Percentiles rank a stretch among this genome's conserved stretches.
Conservation (phyloP, 2,888 invertebrate species). For the Dasypogon diadema region DNA sequence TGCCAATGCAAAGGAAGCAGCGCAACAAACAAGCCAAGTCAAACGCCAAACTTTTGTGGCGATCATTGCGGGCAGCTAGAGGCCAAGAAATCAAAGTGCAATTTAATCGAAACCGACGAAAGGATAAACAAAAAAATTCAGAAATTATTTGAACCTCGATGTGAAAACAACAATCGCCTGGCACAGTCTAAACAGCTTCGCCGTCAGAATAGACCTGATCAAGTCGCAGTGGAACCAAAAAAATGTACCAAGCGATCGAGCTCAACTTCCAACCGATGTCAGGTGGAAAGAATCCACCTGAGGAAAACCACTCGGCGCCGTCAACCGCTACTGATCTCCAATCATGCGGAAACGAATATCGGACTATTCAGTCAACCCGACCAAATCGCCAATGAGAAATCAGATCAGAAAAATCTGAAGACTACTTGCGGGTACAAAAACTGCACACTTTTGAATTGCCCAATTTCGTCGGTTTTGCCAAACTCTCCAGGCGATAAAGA, state of each 20-base stretch:
- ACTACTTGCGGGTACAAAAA: slow-evolving; percentile 63
- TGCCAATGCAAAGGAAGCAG: slow-evolving; percentile 45
- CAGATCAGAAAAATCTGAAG: slow-evolving; percentile 53
- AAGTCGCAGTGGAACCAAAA: background rate
- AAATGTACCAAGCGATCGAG: slow-evolving; percentile 32
- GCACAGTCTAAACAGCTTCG: background rate
- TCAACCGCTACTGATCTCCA: slow-evolving; percentile 64
- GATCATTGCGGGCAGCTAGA: background rate
- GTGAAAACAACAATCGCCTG: background rate
- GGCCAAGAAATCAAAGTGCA: background rate
- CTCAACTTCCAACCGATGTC: slow-evolving; percentile 63
- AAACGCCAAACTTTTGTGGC: background rate
- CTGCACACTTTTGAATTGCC: slow-evolving; percentile 61
- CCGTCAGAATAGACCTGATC: background rate
- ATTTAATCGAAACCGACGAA: background rate
- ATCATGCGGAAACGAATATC: slow-evolving; percentile 59
- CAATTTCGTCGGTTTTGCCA: slow-evolving; percentile 60
- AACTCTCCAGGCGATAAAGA: slow-evolving; percentile 17
- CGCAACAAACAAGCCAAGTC: background rate
- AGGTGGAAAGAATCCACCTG: slow-evolving; percentile 58
- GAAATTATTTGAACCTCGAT: slow-evolving; percentile 22
- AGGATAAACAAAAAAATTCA: slow-evolving; percentile 13
- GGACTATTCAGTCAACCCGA: slow-evolving; percentile 48
- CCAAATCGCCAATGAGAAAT: slow-evolving; percentile 23
- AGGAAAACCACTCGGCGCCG: slow-evolving; percentile 55